Conservation (phyloP, 2,113 vertebrate species). For the Castor canadensis region DNA sequence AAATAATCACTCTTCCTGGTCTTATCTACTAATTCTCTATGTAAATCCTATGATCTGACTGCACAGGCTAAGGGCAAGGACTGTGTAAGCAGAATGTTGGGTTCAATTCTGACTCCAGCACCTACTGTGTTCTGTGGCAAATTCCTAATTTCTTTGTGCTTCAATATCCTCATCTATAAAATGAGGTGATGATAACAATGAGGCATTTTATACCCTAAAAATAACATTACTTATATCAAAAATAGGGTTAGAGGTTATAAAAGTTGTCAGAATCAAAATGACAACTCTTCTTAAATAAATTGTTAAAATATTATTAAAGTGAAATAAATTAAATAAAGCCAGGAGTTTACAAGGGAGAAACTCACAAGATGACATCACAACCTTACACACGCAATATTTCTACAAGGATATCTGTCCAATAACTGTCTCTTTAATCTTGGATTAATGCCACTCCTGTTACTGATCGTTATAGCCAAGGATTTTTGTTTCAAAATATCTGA, state of each 20-base stretch:
- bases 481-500: neutral
- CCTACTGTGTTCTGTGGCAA: neutral
- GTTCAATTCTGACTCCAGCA: neutral
- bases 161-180: neutral
- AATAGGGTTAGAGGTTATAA: neutral
- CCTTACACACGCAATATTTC: neutral
- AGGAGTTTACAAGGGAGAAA: neutral
- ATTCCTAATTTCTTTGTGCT: neutral
- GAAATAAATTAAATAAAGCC: neutral
- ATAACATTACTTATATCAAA: neutral
- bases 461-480: neutral
- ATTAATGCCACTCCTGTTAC: neutral
- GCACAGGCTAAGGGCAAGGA: neutral
- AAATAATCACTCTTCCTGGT: neutral
- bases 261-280: neutral
- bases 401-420: neutral
- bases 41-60: neutral
- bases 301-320: no score
- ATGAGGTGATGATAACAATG: neutral
- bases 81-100: neutral
- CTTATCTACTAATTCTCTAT: neutral
- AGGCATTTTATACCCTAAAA: neutral
- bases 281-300: neutral
- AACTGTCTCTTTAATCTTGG: neutral
- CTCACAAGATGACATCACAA: neutral